These are phyloP conservation scores for Apoda limacodes DNA, from an alignment of 2,888 invertebrate species.

Conservation along the genomic window DNA sequence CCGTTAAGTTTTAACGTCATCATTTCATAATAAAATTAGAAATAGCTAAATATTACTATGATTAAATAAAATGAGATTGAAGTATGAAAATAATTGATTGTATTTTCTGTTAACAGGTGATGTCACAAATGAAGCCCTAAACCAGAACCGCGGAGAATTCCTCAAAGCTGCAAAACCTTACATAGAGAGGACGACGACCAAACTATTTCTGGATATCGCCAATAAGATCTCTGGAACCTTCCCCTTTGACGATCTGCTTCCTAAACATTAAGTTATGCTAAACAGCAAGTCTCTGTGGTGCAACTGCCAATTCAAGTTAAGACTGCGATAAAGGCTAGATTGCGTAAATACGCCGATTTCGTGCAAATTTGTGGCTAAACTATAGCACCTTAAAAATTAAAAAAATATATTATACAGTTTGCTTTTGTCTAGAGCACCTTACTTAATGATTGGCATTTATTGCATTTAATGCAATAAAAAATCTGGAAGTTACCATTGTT, in stretches of 20 bases:
- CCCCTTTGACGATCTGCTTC: slow-evolving; percentile 66
- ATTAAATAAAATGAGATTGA: not conserved
- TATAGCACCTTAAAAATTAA: too few relatives aligned
- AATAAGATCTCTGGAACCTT: slow-evolving; percentile 68
- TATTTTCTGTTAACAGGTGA: slow-evolving; percentile 40
- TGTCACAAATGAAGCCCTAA: slow-evolving; percentile 69
- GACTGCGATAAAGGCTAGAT: too few relatives aligned
- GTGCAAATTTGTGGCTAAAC: too few relatives aligned
- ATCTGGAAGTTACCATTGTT: too few relatives aligned
- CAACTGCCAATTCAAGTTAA: slow-evolving; percentile 1
- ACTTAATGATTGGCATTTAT: too few relatives aligned
- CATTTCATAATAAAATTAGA: too few relatives aligned
- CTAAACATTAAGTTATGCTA: slow-evolving; percentile 27
- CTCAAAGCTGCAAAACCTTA: slow-evolving; percentile 66
- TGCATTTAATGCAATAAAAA: too few relatives aligned
- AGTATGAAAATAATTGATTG: not conserved
- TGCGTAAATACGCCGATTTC: too few relatives aligned
- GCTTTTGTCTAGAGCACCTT: too few relatives aligned
- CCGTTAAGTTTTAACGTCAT: too few relatives aligned
- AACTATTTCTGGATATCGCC: slow-evolving; percentile 59
- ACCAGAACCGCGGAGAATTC: slow-evolving; percentile 71
- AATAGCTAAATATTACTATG: too few relatives aligned
- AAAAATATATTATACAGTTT: too few relatives aligned
- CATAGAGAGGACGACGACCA: slow-evolving; percentile 64
- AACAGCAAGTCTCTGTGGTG: not conserved